A percentile compares a stretch with the other conserved stretches of the same genome.
Conservation (phyloP, 2,113 vertebrate species). For the Callopanchax toddi region DNA sequence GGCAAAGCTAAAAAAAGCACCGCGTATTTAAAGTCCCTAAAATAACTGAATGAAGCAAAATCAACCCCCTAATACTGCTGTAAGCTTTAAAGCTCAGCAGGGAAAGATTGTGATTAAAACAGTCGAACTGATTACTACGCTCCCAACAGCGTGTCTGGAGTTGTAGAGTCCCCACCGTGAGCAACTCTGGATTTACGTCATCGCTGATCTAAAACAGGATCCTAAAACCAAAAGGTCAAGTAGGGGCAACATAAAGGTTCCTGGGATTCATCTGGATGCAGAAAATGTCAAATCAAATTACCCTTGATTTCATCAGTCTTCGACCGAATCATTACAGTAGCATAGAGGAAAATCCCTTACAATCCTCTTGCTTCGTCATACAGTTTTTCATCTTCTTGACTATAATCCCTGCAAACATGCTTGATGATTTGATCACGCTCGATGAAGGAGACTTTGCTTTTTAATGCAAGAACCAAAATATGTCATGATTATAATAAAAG, state of each 20-base stretch:
- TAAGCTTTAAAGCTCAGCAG: conserved; percentile 69
- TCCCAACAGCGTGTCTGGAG: conserved; percentile 34
- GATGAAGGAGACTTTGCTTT: conserved; percentile 27
- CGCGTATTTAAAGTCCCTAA: conserved; percentile 53
- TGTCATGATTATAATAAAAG: conserved; percentile 17
- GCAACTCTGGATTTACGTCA: conserved; percentile 42
- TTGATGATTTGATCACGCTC: conserved; percentile 43
- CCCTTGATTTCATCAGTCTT: conserved; percentile 25
- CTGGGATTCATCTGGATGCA: conserved; percentile 5
- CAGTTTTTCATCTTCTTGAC: conserved; percentile 66
- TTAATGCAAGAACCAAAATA: conserved; percentile 36
- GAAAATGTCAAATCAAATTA: conserved; percentile 32
- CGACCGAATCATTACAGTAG: conserved; percentile 55
- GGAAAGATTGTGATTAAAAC: conserved; percentile 61
- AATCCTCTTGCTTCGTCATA: conserved; percentile 70
- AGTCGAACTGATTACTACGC: conserved; percentile 61
- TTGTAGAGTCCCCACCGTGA: conserved; percentile 45
- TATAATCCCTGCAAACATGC: conserved; percentile 57
- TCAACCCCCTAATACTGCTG: conserved; percentile 40
- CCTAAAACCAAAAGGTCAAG: not conserved
- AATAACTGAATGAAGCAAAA: conserved; percentile 61
- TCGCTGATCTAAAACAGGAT: conserved; percentile 37
- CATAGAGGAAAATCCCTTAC: conserved; percentile 59
- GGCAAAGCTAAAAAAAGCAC: conserved; percentile 34
- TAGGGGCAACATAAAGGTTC: conserved; percentile 6